Percentiles rank a stretch among this genome's conserved stretches.
Conservation (phyloP, 2,888 invertebrate species). For the Linyphia triangularis region DNA sequence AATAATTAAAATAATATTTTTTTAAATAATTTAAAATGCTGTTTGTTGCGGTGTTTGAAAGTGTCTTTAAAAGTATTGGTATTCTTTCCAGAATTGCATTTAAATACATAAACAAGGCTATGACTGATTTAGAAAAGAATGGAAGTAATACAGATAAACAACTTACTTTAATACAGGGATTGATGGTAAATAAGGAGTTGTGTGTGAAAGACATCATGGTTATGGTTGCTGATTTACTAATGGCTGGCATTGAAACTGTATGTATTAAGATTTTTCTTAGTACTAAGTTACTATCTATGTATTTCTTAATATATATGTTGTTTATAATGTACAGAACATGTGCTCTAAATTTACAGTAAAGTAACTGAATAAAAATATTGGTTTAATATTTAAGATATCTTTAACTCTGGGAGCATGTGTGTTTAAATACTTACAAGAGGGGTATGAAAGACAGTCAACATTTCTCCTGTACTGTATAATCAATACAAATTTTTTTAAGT, state of each 20-base stretch:
- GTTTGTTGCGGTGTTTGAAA: background rate
- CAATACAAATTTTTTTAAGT: too few relatives aligned
- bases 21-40: too few relatives aligned
- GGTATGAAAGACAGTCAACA: too few relatives aligned
- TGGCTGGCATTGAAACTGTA: conserved; percentile 92
- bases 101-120: conserved; percentile 57
- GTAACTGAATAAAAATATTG: too few relatives aligned
- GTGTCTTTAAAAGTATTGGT: background rate
- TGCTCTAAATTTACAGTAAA: too few relatives aligned
- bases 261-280: background rate
- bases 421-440: too few relatives aligned
- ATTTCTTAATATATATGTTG: too few relatives aligned
- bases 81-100: conserved; percentile 32
- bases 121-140: conserved; percentile 32
- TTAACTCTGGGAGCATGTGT: too few relatives aligned
- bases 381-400: too few relatives aligned
- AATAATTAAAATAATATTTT: background rate
- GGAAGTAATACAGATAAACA: conserved; percentile 81
- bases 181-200: conserved; percentile 86
- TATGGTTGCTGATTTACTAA: conserved; percentile 90
- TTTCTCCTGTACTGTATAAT: too few relatives aligned
- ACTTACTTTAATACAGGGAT: conserved; percentile 89
- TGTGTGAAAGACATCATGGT: conserved; percentile 90
- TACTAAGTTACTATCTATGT: too few relatives aligned
- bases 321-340: too few relatives aligned